Base-by-base conservation (phyloP, 2,797 vertebrate genomes). In the Etheostoma perlongum region DNA sequence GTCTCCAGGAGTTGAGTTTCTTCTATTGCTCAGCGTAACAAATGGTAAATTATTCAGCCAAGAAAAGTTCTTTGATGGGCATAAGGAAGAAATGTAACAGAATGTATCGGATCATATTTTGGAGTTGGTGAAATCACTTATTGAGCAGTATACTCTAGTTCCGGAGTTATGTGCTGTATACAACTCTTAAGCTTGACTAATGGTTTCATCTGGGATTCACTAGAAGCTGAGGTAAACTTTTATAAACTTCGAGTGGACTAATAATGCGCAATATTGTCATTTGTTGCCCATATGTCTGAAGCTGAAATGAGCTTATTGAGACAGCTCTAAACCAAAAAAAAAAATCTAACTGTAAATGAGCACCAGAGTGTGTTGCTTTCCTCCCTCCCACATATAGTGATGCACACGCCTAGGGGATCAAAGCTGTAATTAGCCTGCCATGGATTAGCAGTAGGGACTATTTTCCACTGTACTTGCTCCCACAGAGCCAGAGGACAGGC, bases 341-440 rank as follows among this genome's bases (percentile, higher is more conserved):
- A 72, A 62, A 36, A 40, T 77, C 27, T 52, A 70, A 67, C 33
- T 4, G 4, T 70, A 61, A 76, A 57, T 25, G 69, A 74, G 71
- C 51, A 52, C 59, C 58, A 67, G 52, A 72, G 77, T 83, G 52
- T 68, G 66, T 74, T 71, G 42, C 65, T 81, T 85, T 85, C 74
- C 82, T 85, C 86, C 74, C 85, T 85, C 71, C 77, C 83, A 78
- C 82, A 84, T 81, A 68, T 72, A 44, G 84, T 62, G 82, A 90
- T 84, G 74, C 63, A 80, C 83, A 84, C 46, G 88, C 90, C 84
- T 71, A 73, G 78, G 85, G 91, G 91, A 93, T 92, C 92, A 93
- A 86, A 91, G 91, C 91, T 92, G 88, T 94, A 93, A 94, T 95
- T 94, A 94, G 91, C 88, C 84, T 84, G 78, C 70, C 85, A 93